Percentiles rank a stretch among this genome's conserved stretches.
Evolutionary conservation across 2,888 invertebrate genomes (phyloP).

Genomic region (Adineta ricciae): DNA sequence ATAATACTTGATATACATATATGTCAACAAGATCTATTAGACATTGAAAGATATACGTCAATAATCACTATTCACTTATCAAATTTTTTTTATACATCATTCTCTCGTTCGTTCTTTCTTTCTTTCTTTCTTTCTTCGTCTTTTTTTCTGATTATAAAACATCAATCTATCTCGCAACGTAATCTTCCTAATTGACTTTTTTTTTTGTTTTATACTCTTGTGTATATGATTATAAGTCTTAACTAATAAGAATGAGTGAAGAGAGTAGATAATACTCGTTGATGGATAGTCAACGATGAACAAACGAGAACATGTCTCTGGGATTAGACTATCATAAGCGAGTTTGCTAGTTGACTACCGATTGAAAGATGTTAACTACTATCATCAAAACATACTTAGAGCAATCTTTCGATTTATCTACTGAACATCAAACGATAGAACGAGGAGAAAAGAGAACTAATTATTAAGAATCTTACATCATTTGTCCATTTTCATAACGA

Average conservation of each 20-base stretch:
- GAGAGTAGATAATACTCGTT: background rate
- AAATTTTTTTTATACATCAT: background rate
- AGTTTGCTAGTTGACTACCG: background rate
- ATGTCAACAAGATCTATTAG: background rate
- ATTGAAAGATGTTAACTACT: background rate
- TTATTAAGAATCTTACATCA: background rate
- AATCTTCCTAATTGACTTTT: background rate
- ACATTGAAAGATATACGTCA: background rate
- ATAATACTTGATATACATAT: background rate
- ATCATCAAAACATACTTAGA: background rate
- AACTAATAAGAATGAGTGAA: background rate
- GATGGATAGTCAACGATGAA: background rate
- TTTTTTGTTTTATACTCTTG: background rate
- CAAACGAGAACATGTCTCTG: background rate
- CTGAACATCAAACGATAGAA: background rate
- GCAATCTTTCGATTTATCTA: background rate
- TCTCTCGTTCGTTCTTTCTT: background rate
- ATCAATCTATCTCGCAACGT: background rate
- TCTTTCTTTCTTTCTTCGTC: background rate
- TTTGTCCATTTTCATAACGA: background rate
- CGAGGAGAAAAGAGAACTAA: background rate
- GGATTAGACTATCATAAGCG: background rate
- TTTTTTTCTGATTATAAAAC: background rate
- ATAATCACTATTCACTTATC: background rate
- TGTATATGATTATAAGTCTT: background rate